Evolutionary conservation across 2,797 vertebrate genomes (phyloP), one percentile per base, ranked within the genome.

Genomic region (Uromys caudimaculatus): DNA sequence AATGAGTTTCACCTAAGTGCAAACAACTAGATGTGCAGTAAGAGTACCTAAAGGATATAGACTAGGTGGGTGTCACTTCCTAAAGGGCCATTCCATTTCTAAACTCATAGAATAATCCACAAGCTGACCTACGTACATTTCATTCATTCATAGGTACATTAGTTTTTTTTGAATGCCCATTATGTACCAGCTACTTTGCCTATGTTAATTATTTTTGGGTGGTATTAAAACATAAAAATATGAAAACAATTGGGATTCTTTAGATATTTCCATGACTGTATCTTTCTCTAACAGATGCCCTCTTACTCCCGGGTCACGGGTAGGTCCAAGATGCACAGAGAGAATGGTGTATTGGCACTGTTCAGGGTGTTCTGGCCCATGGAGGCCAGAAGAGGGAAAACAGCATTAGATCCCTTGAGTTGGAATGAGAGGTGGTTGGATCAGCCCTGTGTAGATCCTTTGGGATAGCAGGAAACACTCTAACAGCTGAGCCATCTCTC

Each of bases 201-300:
- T 95, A 93, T n/a, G 78, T 95, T 96, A 52, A 14, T 50, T 81
- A 69, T 50, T 93, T 90, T 87, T 76, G 23, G 38, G 89, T 92
- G 47, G 52, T 76, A 75, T 69, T 91, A 44, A 62, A 64, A 85
- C 84, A 69, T 38, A 38, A 85, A 85, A 82, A 71, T 86, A 85
- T 69, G 13, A 83, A n/a, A 60, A 75, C 64, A 85, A 64, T 88
- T 21, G 89, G 41, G 87, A 44, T 92, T 60, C 73, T 94, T 19
- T 90, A 90, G 64, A 4, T 11, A 76, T 94, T 92, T 78, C 60
- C 78, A 38, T 64, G 35, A 79, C 69, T 92, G 52, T n/a, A 92
- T 79, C 83, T 69, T 95, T 32, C 81, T 79, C 2, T 95, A 38
- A 50, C 17, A 67, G 50, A 32, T n/a, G 79, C 67, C 16, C 35